Conservation (phyloP, 2,113 vertebrate species). For the Phaethon lepturus region DNA sequence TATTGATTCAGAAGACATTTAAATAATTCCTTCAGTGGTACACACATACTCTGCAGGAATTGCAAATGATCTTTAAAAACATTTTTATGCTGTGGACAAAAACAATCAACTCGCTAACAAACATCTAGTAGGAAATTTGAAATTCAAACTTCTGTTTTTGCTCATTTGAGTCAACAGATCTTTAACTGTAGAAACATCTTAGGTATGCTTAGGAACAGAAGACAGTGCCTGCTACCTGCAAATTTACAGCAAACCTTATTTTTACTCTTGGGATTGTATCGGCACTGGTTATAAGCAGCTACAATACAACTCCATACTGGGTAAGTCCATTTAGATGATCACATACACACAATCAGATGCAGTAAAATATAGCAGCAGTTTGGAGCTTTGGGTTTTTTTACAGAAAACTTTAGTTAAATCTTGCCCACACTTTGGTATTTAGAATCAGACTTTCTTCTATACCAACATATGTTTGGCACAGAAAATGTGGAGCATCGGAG, state of each 20-base stretch:
- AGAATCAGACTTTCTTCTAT: constrained; percentile 51
- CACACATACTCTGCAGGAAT: neutral
- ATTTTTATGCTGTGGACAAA: neutral
- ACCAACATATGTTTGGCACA: constrained; percentile 62
- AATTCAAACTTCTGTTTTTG: neutral
- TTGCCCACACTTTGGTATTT: constrained; percentile 67
- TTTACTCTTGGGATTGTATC: neutral
- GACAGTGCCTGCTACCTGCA: neutral
- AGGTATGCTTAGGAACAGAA: neutral
- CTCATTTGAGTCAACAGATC: neutral
- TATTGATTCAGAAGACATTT: neutral
- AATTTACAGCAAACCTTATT: neutral
- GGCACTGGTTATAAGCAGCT: neutral
- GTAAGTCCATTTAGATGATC: neutral
- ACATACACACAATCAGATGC: neutral
- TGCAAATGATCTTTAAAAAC: neutral
- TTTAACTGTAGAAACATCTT: neutral
- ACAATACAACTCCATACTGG: neutral
- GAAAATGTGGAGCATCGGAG: constrained; percentile 44
- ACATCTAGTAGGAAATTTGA: neutral
- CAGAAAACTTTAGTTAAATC: constrained; percentile 43
- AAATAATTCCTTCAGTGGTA: neutral
- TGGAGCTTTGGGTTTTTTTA: constrained; percentile 41
- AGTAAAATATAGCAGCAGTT: constrained; percentile 49
- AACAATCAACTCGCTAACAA: neutral